Evolutionary conservation across 2,888 invertebrate genomes (phyloP), one percentile per base, ranked within the genome.

Genomic region (Eumerus sabulonum): DNA sequence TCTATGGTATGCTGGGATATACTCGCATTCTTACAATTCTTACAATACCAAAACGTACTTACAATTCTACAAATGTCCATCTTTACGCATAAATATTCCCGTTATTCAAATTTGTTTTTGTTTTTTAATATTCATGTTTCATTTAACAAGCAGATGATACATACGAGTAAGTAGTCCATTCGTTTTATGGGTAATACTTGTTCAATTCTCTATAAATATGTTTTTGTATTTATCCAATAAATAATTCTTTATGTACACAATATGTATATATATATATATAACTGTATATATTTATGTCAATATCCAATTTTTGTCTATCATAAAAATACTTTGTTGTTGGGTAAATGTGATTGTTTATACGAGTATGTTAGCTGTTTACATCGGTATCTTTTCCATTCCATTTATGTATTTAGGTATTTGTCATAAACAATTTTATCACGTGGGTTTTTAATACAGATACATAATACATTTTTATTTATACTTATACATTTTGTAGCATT

Each of bases 311-410:
- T 50, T 40, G 38, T 38, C 38, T 17, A 16, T 36, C 38, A 16
- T 68, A 60, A 27, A 27, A 45, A 47, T 62, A 56, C 12, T 50
- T 60, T 50, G 7, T 50, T 50, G 18, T 50, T 71, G 48, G 62
- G 47, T 71, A 56, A 48, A 50, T 57, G 57, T 68, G 77, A 77
- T 77, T 77, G 73, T 72, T 77, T 62, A 73, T 45, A 72, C 47
- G 63, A 73, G 73, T 73, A 63, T 60, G 50, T 57, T 67, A 62
- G 67, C 67, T 53, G 47, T 72, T 45, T 16, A 54, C 11, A 36
- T n/a, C n/a, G n/a, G n/a, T n/a, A n/a, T 27, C 27, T 7, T 7
- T 2, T 7, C 27, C 27, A 27, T 27, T 2, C 7, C 27, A 7
- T 27, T 27, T n/a, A n/a, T n/a, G n/a, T n/a, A n/a, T n/a, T 27